Percentiles rank a stretch among this genome's conserved stretches.
Evolutionary conservation across 2,888 invertebrate species (phyloP).

Genomic region (Seira musarum): DNA sequence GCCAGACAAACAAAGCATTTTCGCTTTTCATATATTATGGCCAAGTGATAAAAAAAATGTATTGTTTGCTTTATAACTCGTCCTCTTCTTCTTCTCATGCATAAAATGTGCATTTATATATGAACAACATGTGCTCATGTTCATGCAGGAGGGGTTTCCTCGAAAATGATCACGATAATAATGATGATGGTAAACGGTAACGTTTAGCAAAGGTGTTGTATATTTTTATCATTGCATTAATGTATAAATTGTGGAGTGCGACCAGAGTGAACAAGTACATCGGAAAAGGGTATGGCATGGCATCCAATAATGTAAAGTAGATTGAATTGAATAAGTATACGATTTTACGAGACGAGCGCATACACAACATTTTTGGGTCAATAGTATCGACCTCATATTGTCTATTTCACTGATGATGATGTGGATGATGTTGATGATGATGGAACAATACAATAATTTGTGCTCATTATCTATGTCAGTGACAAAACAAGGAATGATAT

Average conservation of each 20-base stretch:
- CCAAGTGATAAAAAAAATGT: not conserved
- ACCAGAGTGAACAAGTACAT: too few species aligned
- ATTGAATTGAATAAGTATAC: too few species aligned
- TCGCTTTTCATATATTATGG: not conserved
- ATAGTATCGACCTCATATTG: conserved; percentile 49
- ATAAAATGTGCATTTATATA: not conserved
- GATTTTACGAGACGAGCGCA: not conserved
- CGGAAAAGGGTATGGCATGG: not conserved
- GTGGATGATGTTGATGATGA: not conserved
- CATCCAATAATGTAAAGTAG: not conserved
- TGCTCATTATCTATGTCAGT: conserved; percentile 52
- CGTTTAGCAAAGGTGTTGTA: too few species aligned
- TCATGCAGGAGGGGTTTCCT: not conserved
- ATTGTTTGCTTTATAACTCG: not conserved
- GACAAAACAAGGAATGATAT: conserved; percentile 39
- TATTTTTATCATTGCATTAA: too few species aligned
- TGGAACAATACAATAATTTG: conserved; percentile 40
- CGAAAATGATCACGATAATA: not conserved
- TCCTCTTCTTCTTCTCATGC: not conserved
- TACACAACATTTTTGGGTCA: conserved; percentile 42
- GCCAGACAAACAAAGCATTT: not conserved
- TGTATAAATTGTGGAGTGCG: too few species aligned
- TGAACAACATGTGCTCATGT: not conserved
- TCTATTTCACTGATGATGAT: too few species aligned
- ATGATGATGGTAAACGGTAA: too few species aligned